These are phyloP conservation scores for Nomada ruficornis DNA, from an alignment of 2,888 invertebrate species.

Conservation along the genomic window DNA sequence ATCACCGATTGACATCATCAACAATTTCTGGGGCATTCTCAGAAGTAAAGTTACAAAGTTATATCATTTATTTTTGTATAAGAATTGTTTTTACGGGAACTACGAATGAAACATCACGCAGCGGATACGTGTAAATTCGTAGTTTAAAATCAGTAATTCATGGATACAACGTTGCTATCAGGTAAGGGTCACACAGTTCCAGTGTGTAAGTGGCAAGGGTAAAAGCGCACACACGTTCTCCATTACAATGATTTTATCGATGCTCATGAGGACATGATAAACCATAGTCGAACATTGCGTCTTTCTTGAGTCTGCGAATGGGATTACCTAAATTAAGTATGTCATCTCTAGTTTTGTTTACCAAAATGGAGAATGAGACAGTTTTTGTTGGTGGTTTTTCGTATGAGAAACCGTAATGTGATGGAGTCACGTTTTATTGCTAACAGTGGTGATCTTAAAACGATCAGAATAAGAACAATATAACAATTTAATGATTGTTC, in stretches of 20 bases:
- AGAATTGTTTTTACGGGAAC: constrained; percentile 62
- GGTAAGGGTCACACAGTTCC: constrained; percentile 58
- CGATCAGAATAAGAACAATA: constrained; percentile 49
- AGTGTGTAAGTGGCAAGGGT: constrained; percentile 48
- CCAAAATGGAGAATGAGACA: constrained; percentile 38
- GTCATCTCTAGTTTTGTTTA: constrained; percentile 43
- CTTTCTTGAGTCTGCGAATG: constrained; percentile 56
- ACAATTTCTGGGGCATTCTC: constrained; percentile 67
- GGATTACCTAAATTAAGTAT: constrained; percentile 41
- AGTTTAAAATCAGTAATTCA: constrained; percentile 50
- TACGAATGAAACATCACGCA: constrained; percentile 45
- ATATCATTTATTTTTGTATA: constrained; percentile 71
- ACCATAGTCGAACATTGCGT: constrained; percentile 57
- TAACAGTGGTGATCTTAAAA: constrained; percentile 51
- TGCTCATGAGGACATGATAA: constrained; percentile 56
- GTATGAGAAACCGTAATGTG: constrained; percentile 32
- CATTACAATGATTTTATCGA: constrained; percentile 64
- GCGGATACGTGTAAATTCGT: constrained; percentile 48
- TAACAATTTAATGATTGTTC: constrained; percentile 54
- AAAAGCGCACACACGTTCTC: constrained; percentile 67
- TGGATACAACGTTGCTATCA: constrained; percentile 36
- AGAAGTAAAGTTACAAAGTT: constrained; percentile 71
- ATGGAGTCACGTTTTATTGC: constrained; percentile 48
- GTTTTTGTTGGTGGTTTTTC: constrained; percentile 56
- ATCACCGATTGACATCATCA: constrained; percentile 54